Evolutionary conservation across 2,797 vertebrate species (phyloP), one percentile per base, ranked within the genome.

Genomic region (Aotus griseimembra): DNA sequence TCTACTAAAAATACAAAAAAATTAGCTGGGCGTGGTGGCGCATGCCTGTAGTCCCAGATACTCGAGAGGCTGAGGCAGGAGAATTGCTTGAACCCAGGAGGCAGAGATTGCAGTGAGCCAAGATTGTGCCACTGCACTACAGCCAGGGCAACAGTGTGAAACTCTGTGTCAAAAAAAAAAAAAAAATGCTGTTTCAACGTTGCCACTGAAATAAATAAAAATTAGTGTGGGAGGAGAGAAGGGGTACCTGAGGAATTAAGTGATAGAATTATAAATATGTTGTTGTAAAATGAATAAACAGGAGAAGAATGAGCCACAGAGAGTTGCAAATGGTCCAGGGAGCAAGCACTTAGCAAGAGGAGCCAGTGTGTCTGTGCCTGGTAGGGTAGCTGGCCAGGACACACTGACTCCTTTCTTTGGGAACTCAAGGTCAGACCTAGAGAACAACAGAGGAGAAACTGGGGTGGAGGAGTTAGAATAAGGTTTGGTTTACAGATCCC

Each of bases 121-220:
- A 55, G 52, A 8, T 20, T 55, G 52, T 55, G 20, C 52, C 52
- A 52, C 19, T 52, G 52, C 19, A 52, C 52, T 52, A 55, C 52
- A 22, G 52, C 19, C 52, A 20, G 19, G 52, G 52, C 52, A 20
- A 55, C 1, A 55, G 19, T 55, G 52, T 55, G 52, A 55, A 8
- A 55, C 52, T 50, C 48, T 55, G 52, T 55, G 52, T 55, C 20
- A 20, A 52, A 52, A 55, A 55, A 55, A 87, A 95, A 75, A 87
- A 96, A 89, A 75, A 90, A 96, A 92, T 76, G 75, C 50, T 73
- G n/a, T 81, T 83, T 88, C 83, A 58, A 20, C 26, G 46, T 87
- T 73, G 81, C 72, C 64, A 64, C 19, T 57, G 88, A 88, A 92
- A 93, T 92, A 88, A 86, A 93, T 28, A 81, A 85, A 90, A 84